Conservation (phyloP, 1,140 invertebrate species). For the Aleiodes sp. region DNA sequence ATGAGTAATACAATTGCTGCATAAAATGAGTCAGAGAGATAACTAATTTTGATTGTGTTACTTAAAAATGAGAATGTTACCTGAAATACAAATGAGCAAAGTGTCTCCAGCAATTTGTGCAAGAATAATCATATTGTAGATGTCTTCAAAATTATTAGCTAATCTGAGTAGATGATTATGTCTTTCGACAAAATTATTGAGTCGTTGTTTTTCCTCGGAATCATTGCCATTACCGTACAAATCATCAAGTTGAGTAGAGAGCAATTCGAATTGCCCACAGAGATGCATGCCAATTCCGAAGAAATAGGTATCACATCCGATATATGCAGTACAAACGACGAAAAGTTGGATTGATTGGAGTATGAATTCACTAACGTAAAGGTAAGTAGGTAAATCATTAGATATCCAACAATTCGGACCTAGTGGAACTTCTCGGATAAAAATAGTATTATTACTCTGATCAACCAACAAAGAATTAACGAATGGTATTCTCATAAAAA, state of each 20-base stretch:
- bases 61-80: constrained; percentile 11
- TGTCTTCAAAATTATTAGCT: constrained; percentile 29
- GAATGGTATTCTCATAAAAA: constrained; percentile 11
- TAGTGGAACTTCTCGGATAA: constrained; percentile 23
- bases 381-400: neutral
- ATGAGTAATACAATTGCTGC: constrained; percentile 20
- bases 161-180: constrained; percentile 31
- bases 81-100: constrained; percentile 27
- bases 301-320: constrained; percentile 32
- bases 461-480: neutral
- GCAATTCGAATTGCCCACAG: constrained; percentile 32
- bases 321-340: constrained; percentile 20
- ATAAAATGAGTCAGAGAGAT: no score
- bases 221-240: neutral
- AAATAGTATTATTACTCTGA: neutral
- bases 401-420: constrained; percentile 30
- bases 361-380: constrained; percentile 14
- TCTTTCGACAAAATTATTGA: constrained; percentile 11
- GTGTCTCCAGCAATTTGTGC: constrained; percentile 21
- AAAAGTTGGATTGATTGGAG: constrained; percentile 24
- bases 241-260: neutral
- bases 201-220: neutral
- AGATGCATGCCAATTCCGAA: constrained; percentile 30
- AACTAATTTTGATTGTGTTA: neutral
- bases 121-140: constrained; percentile 29